These are phyloP conservation scores for Rhorus exstirpatorius DNA, from an alignment of 2,888 invertebrate genomes.

Conservation along the genomic window DNA sequence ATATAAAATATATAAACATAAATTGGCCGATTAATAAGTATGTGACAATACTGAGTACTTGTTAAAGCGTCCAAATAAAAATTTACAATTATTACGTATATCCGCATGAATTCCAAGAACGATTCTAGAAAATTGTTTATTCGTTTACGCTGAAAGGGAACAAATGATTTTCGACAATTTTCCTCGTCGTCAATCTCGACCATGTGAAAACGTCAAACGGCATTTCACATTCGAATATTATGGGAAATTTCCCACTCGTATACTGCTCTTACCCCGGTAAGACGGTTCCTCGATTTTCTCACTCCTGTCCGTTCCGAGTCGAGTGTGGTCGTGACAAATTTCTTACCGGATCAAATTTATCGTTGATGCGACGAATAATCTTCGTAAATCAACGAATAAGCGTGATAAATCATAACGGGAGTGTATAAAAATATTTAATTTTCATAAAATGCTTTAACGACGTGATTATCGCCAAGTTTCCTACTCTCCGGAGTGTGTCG, in stretches of 20 bases:
- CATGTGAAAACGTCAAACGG: neutral
- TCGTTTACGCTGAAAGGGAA: neutral
- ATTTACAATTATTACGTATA: neutral
- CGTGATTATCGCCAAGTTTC: neutral
- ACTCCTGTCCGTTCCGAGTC: neutral
- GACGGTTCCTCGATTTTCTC: neutral
- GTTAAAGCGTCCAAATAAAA: neutral
- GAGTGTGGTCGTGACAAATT: neutral
- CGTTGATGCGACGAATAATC: neutral
- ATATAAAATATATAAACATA: neutral
- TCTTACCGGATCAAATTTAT: neutral
- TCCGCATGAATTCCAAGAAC: neutral
- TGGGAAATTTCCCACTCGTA: neutral
- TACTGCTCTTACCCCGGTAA: neutral
- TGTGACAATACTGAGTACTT: neutral
- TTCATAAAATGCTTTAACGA: neutral
- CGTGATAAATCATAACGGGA: slow-evolving; percentile 4
- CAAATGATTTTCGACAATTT: neutral
- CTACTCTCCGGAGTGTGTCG: neutral
- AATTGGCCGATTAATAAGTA: neutral
- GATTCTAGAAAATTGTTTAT: neutral
- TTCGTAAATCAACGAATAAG: slow-evolving; percentile 1
- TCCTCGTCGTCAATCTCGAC: neutral
- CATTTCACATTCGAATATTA: neutral
- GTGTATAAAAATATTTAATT: slow-evolving; percentile 12